Conservation (phyloP, 2,797 vertebrate genomes). For the Dipus sagitta region DNA sequence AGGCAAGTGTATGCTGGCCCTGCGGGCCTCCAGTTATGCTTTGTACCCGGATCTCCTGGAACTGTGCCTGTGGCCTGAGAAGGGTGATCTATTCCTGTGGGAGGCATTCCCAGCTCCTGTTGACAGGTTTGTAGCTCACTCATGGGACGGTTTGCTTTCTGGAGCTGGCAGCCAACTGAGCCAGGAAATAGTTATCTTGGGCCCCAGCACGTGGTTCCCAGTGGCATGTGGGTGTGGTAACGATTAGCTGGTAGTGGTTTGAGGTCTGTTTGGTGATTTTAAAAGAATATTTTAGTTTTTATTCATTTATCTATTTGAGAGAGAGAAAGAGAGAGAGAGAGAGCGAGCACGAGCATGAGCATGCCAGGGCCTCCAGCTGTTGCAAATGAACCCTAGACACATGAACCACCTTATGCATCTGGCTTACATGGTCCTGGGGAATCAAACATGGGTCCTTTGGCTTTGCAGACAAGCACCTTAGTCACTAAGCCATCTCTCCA, state of each 20-base stretch:
- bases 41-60: not conserved
- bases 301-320: too few species aligned
- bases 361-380: too few species aligned
- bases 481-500: too few species aligned
- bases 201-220: accelerated
- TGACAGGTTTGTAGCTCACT: not conserved
- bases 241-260: too few species aligned
- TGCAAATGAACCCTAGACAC: too few species aligned
- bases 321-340: too few species aligned
- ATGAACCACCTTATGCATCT: too few species aligned
- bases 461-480: too few species aligned
- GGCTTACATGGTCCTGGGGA: too few species aligned
- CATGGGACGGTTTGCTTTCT: not conserved
- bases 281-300: too few species aligned
- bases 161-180: not conserved
- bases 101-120: not conserved
- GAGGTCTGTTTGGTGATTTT: not conserved
- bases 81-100: not conserved
- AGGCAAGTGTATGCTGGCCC: slow-evolving; percentile 2
- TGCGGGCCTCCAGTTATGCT: not conserved
- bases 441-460: too few species aligned
- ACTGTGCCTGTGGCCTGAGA: not conserved
- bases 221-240: not conserved
- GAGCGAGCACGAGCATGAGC: too few species aligned
- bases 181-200: not conserved